phyloP scores from a whole-genome alignment of 2,888 invertebrate species.

The Dasypolia templi region DNA sequence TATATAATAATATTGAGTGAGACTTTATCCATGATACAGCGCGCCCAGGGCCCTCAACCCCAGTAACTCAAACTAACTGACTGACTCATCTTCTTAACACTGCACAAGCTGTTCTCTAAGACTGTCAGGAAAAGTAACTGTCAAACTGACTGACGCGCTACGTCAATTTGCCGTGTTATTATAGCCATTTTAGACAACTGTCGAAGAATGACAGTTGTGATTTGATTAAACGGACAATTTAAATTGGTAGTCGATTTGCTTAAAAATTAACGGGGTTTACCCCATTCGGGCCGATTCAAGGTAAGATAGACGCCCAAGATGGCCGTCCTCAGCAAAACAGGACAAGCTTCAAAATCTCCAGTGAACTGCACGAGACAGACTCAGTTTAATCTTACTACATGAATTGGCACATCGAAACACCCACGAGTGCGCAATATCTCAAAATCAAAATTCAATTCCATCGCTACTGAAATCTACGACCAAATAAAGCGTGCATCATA shows the following conservation, averaged over 20 bases:
- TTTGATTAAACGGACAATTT: too few relatives aligned
- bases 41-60: not conserved
- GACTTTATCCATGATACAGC: too few relatives aligned
- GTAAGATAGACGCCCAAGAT: too few relatives aligned
- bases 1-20: too few relatives aligned
- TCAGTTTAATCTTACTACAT: not conserved
- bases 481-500: conserved; percentile 17
- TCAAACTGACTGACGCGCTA: too few relatives aligned
- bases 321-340: not conserved
- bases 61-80: not conserved
- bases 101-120: too few relatives aligned
- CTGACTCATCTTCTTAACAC: not conserved
- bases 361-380: not conserved
- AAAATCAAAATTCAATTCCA: conserved; percentile 41
- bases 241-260: too few relatives aligned
- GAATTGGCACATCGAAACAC: not conserved
- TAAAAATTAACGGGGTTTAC: too few relatives aligned
- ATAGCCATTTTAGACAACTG: too few relatives aligned
- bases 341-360: not conserved
- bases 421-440: not conserved
- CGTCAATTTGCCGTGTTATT: too few relatives aligned
- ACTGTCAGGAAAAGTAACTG: too few relatives aligned
- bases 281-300: not conserved
- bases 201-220: too few relatives aligned
- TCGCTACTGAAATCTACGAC: conserved; percentile 28